Evolutionary conservation across 2,888 invertebrate genomes (phyloP), one percentile per base, ranked within the genome.

Genomic region (Bursaphelenchus okinawaensis): DNA sequence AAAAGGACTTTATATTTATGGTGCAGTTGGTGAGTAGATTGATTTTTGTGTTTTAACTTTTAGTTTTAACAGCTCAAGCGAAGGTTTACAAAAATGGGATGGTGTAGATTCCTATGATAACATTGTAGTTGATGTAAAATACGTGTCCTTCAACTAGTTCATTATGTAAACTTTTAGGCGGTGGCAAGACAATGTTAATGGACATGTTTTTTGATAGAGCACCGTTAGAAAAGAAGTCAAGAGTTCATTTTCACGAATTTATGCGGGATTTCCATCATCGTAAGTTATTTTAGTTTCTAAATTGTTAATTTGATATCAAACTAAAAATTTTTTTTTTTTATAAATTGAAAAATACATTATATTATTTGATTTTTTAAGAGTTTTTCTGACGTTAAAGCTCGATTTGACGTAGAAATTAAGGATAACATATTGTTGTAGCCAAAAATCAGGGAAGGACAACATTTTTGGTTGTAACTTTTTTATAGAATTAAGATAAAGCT

Each of bases 121-220:
- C 16, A 29, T 66, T 23, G 19, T 67, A 24, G 50, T 40, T 28
- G 4, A 68, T n/a, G 1, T 16, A 3, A 63, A 63, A 9, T 26
- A 22, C 20, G 29, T 16, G 8, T 23, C 20, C 52, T 24, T 16
- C 16, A 29, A 23, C 54, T 19, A 9, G n/a, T 28, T 57, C 55
- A 64, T 3, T 40, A 1, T 1, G 6, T 40, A 16, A 16, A 2
- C 27, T 59, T 69, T 27, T 64, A 79, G 82, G 93, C 55, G 91
- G 92, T 75, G 98, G 98, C 54, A 98, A 98, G 87, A 98, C 98
- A 7, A 96, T 96, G 90, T 85, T 98, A 65, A 98, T 98, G 98
- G 96, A 98, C 85, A 85, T 98, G 79, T 96, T 98, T 85, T 92
- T 90, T 86, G 89, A 92, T 76, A 88, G 89, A 81, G 89, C 89